A percentile compares a stretch with the other conserved stretches of the same genome.
Conservation (phyloP, 1,140 invertebrate genomes). For the Magallana angulata region DNA sequence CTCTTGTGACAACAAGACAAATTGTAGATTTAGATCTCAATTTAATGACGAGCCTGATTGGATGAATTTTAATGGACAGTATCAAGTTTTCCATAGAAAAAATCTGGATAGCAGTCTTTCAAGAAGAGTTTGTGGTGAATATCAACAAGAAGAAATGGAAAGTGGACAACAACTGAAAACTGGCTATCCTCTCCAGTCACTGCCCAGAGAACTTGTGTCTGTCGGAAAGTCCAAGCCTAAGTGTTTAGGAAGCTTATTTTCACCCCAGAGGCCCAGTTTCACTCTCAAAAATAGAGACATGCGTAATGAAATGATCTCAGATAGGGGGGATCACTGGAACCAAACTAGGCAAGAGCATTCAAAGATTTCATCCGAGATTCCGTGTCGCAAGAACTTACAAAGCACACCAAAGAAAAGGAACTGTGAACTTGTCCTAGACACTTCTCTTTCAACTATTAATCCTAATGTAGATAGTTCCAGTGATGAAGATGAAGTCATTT, state of each 20-base stretch:
- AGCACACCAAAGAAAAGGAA: not conserved
- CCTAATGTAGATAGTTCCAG: not conserved
- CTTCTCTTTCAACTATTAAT: slow-evolving; percentile 1
- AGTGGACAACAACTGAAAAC: not conserved
- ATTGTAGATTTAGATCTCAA: not conserved
- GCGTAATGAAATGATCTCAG: not conserved
- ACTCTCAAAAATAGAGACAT: not conserved
- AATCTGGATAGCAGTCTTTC: not conserved
- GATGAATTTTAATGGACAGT: not conserved
- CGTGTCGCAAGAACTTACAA: not conserved
- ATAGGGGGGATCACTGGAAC: not conserved
- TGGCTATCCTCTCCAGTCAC: not conserved
- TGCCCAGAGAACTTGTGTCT: not conserved
- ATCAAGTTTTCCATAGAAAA: not conserved
- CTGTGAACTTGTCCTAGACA: not conserved
- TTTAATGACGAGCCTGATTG: not conserved
- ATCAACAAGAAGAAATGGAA: not conserved
- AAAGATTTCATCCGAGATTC: not conserved
- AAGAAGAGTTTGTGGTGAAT: not conserved
- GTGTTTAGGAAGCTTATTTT: not conserved
- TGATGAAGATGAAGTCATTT: slow-evolving; percentile 1
- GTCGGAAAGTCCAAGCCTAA: not conserved
- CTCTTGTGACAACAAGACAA: not conserved
- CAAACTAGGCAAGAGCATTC: not conserved
- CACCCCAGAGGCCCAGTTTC: not conserved